These are phyloP conservation scores for Glyptemys insculpta DNA, from an alignment of 2,797 vertebrate genomes.

Conservation along the genomic window DNA sequence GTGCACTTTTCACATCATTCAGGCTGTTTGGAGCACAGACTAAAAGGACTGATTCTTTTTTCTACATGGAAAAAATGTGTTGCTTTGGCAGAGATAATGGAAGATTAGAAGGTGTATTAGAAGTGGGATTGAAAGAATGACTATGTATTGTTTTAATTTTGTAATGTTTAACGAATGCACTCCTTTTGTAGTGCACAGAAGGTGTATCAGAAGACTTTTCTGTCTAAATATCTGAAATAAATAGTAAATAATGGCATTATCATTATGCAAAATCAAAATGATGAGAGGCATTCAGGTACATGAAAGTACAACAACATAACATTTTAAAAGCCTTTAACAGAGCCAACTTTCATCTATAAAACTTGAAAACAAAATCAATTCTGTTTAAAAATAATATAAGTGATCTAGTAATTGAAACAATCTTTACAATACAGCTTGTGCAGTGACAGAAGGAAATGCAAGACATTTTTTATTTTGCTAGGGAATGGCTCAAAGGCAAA, in stretches of 20 bases:
- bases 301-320: neutral
- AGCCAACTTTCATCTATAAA: slow-evolving; percentile 53
- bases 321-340: slow-evolving; percentile 55
- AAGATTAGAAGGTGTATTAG: neutral
- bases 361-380: slow-evolving; percentile 73
- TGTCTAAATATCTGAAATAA: slow-evolving; percentile 68
- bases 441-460: slow-evolving; percentile 69
- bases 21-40: neutral
- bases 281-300: slow-evolving; percentile 17
- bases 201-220: slow-evolving; percentile 28
- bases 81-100: neutral
- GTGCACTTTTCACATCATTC: slow-evolving; percentile 4
- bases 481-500: slow-evolving; percentile 73
- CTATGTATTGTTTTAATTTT: neutral
- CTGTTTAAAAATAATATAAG: slow-evolving; percentile 73
- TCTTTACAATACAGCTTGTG: slow-evolving; percentile 62
- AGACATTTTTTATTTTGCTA: slow-evolving; percentile 72
- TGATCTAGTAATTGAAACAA: slow-evolving; percentile 68
- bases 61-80: slow-evolving; percentile 1
- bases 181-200: slow-evolving; percentile 14
- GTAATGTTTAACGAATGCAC: slow-evolving; percentile 39
- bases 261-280: slow-evolving; percentile 62
- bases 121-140: neutral
- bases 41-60: slow-evolving; percentile 18
- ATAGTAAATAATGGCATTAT: slow-evolving; percentile 64